Conservation (phyloP, 2,797 vertebrate genomes). For the Anguilla marmorata region DNA sequence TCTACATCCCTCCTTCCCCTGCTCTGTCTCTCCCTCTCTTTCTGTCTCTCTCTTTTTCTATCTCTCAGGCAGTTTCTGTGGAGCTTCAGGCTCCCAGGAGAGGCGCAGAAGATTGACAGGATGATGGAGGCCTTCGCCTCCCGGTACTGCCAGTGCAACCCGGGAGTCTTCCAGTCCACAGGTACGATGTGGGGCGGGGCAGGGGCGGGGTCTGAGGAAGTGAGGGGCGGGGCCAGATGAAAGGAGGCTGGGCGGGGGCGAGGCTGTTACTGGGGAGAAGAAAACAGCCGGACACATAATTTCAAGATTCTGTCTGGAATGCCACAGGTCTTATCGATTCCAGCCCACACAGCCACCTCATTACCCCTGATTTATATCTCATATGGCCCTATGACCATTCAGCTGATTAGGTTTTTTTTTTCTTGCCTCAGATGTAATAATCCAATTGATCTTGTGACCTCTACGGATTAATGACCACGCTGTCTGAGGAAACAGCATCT, state of each 20-base stretch:
- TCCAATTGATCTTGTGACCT: constrained; percentile 48
- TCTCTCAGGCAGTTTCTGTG: constrained; percentile 88
- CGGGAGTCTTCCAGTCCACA: constrained; percentile 97
- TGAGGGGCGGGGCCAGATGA: background rate
- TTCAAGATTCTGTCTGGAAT: background rate
- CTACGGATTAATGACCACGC: background rate
- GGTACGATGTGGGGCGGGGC: constrained; percentile 64
- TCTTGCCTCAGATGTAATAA: constrained; percentile 49
- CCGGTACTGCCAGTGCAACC: constrained; percentile 96
- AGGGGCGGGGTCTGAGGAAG: background rate
- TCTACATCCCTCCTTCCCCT: background rate
- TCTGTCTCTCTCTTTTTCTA: background rate
- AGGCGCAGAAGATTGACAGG: constrained; percentile 93
- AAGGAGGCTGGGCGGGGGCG: background rate
- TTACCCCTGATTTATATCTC: background rate
- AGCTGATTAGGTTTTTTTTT: constrained; percentile 45
- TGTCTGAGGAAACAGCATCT: background rate
- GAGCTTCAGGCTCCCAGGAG: constrained; percentile 92
- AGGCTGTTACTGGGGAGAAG: background rate
- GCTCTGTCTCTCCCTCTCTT: background rate
- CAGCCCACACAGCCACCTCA: background rate
- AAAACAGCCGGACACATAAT: constrained; percentile 22
- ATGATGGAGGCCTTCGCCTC: constrained; percentile 97
- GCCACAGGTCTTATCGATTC: constrained; percentile 6
- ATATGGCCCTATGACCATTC: constrained; percentile 24